phyloP scores from a whole-genome alignment of 2,888 invertebrate genomes.

The Unio pictorum region DNA sequence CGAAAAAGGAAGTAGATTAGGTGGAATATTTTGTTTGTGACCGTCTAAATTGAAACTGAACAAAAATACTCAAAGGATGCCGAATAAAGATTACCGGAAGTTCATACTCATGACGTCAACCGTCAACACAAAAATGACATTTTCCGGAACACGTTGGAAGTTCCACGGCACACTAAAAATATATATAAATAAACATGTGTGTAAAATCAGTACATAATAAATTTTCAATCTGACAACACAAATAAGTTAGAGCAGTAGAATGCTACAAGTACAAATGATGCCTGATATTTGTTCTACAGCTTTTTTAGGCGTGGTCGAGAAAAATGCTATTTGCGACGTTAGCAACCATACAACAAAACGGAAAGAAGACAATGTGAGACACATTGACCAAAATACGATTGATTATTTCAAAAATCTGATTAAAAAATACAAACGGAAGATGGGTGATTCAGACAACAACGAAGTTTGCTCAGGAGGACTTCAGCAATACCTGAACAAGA shows the following conservation, averaged over 20 bases:
- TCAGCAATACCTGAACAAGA: constrained; percentile 55
- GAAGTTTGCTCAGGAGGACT: constrained; percentile 55
- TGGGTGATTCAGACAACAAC: constrained; percentile 36
- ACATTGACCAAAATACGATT: constrained; percentile 30
- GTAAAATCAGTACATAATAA: no score
- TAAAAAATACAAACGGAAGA: constrained; percentile 55
- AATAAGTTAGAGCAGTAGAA: neutral
- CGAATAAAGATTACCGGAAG: no score
- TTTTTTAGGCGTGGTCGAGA: neutral
- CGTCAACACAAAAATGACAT: constrained; percentile 6
- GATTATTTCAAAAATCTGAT: constrained; percentile 49
- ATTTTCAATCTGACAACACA: no score
- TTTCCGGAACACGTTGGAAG: constrained; percentile 51
- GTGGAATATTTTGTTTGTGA: no score
- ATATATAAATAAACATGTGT: no score
- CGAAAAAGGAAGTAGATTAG: constrained; percentile 20
- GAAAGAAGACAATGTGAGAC: neutral
- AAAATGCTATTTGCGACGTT: no score
- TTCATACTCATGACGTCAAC: constrained; percentile 3
- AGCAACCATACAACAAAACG: no score
- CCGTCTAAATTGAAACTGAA: no score
- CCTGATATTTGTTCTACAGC: constrained; percentile 4
- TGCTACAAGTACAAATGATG: constrained; percentile 7
- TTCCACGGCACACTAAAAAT: constrained; percentile 1
- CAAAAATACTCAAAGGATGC: no score